Evolutionary conservation across 2,113 vertebrate genomes (phyloP).

Genomic region (Zosterops hypoxanthus): DNA sequence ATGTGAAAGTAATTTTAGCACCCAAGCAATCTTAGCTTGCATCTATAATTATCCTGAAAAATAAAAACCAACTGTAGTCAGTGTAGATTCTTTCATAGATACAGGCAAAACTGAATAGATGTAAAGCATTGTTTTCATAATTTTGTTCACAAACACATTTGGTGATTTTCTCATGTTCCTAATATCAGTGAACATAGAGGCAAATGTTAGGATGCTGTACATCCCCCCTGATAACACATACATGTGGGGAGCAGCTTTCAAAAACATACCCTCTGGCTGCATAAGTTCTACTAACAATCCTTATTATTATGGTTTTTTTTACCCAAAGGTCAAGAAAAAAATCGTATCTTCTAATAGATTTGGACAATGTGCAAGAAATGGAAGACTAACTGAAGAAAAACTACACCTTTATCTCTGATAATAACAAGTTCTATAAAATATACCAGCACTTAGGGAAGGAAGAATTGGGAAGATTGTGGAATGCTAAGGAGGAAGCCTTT

Average conservation of each 20-base stretch:
- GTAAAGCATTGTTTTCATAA: not conserved
- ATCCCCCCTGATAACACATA: not conserved
- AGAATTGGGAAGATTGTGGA: not conserved
- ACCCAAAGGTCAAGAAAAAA: not conserved
- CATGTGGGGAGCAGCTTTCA: not conserved
- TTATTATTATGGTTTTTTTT: not conserved
- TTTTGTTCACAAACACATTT: not conserved
- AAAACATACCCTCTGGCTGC: not conserved
- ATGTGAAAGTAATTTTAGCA: not conserved
- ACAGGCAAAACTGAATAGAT: not conserved
- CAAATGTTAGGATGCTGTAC: not conserved
- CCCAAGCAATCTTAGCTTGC: not conserved
- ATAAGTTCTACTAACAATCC: not conserved
- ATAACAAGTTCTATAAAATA: not conserved
- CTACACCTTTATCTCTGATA: not conserved
- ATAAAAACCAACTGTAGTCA: not conserved
- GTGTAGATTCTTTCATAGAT: not conserved
- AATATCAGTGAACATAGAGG: not conserved
- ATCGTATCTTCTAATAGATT: not conserved
- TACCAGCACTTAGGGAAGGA: not conserved
- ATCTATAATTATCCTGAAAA: not conserved
- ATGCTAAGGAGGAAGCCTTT: not conserved
- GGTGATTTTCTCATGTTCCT: not conserved
- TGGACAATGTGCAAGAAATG: not conserved
- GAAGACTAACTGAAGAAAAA: not conserved